Evolutionary conservation across 2,888 invertebrate genomes (phyloP).

Genomic region (Eupithecia centaureata): DNA sequence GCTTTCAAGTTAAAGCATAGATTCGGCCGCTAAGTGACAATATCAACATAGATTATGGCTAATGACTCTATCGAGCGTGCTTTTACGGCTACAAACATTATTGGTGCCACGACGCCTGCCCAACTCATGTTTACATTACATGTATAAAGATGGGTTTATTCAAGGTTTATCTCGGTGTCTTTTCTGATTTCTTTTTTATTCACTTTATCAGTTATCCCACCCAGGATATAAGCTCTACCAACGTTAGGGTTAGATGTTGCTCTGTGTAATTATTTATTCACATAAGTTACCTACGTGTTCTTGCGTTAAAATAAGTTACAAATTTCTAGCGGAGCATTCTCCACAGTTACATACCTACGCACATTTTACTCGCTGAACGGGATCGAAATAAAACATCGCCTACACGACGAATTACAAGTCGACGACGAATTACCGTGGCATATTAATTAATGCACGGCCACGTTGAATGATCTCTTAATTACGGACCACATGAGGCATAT

Average conservation of each 20-base stretch:
- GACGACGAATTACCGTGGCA: constrained; percentile 30
- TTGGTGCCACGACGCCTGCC: not conserved
- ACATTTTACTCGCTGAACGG: constrained; percentile 5
- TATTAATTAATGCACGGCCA: constrained; percentile 31
- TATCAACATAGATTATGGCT: constrained; percentile 46
- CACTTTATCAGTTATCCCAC: not conserved
- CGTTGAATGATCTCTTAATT: constrained; percentile 27
- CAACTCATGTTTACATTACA: not conserved
- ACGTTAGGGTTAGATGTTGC: not conserved
- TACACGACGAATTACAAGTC: constrained; percentile 10
- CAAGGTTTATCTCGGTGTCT: not conserved
- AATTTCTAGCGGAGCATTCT: not conserved
- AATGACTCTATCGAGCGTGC: constrained; percentile 51
- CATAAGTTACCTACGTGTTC: not conserved
- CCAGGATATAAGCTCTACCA: not conserved
- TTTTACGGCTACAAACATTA: constrained; percentile 18
- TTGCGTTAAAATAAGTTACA: not conserved
- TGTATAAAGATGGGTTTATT: not conserved
- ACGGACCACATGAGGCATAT: constrained; percentile 16
- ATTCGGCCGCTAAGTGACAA: constrained; percentile 43
- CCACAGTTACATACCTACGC: not conserved
- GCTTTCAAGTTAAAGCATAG: constrained; percentile 38
- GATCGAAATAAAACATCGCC: constrained; percentile 2
- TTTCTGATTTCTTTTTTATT: not conserved
- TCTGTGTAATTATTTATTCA: not conserved